phyloP scores from a whole-genome alignment of 2,888 invertebrate genomes.

The Zaprionus lineosus region DNA sequence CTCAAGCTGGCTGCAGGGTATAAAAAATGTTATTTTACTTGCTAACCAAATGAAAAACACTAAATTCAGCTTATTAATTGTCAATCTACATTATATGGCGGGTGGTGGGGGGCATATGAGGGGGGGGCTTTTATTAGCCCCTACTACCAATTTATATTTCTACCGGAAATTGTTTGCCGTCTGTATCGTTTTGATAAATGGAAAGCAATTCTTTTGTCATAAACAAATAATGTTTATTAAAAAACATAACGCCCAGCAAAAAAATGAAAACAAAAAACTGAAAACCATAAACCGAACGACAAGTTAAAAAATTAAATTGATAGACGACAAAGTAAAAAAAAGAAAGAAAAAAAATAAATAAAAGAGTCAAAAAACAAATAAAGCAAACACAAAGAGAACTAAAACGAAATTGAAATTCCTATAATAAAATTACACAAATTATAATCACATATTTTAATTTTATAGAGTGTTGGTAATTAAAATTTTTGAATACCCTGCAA shows the following conservation, averaged over 20 bases:
- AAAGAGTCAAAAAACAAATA: constrained; percentile 1
- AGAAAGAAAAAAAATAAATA: too few relatives aligned
- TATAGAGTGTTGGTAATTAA: not conserved
- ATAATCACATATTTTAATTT: too few relatives aligned
- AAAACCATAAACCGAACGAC: too few relatives aligned
- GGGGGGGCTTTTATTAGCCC: constrained; percentile 1
- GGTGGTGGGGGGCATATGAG: not conserved
- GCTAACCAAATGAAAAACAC: constrained; percentile 25
- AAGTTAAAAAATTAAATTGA: not conserved
- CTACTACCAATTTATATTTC: constrained; percentile 41
- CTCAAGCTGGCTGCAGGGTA: too few relatives aligned
- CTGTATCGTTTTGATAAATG: constrained; percentile 41
- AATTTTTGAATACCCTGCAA: too few relatives aligned
- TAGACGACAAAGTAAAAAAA: too few relatives aligned
- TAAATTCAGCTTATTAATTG: too few relatives aligned
- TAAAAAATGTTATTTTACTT: too few relatives aligned
- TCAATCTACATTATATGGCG: constrained; percentile 1
- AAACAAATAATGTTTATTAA: constrained; percentile 38
- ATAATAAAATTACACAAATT: constrained; percentile 21
- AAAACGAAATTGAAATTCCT: constrained; percentile 4
- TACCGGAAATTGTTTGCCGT: constrained; percentile 51
- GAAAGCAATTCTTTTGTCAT: constrained; percentile 38
- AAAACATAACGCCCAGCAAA: constrained; percentile 3
- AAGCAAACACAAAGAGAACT: constrained; percentile 1
- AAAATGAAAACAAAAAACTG: constrained; percentile 7